A percentile compares a stretch with the other conserved stretches of the same genome.
phyloP scores from a whole-genome alignment of 1,140 invertebrate genomes.

The Drosophila pallidifrons region DNA sequence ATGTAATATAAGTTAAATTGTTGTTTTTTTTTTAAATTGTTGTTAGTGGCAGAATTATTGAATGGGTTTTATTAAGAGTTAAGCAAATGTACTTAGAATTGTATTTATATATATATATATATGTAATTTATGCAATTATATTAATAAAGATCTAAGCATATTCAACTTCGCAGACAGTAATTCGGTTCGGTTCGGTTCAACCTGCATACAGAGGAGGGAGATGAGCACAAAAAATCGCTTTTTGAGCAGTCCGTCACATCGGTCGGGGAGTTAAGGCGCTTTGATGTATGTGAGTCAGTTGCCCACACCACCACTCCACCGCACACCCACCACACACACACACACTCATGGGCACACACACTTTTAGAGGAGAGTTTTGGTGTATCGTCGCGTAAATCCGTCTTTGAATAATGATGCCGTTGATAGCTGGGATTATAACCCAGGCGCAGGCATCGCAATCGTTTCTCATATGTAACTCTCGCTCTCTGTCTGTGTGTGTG shows the following conservation, averaged over 20 bases:
- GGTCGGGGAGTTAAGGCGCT: constrained; percentile 61
- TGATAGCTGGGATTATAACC: constrained; percentile 75
- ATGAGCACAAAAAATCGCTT: constrained; percentile 54
- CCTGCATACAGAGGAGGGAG: not conserved
- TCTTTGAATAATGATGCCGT: constrained; percentile 82
- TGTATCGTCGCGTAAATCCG: constrained; percentile 69
- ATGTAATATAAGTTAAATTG: no score
- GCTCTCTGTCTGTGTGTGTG: not conserved
- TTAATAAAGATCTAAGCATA: no score
- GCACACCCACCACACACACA: constrained; percentile 10
- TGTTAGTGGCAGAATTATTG: no score
- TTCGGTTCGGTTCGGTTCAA: not conserved
- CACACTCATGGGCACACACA: constrained; percentile 7
- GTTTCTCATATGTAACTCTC: constrained; percentile 7
- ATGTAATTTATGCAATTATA: no score
- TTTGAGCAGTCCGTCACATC: constrained; percentile 60
- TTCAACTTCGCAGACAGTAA: no score
- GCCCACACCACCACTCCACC: constrained; percentile 20
- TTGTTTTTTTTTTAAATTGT: no score
- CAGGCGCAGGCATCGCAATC: constrained; percentile 31
- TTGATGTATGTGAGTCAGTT: constrained; percentile 75
- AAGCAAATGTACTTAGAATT: no score
- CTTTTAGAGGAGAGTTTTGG: constrained; percentile 19
- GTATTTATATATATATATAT: no score
- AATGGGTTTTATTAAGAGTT: no score